These are phyloP conservation scores for Sorex fumeus DNA, from an alignment of 2,113 vertebrate genomes.

Conservation along the genomic window DNA sequence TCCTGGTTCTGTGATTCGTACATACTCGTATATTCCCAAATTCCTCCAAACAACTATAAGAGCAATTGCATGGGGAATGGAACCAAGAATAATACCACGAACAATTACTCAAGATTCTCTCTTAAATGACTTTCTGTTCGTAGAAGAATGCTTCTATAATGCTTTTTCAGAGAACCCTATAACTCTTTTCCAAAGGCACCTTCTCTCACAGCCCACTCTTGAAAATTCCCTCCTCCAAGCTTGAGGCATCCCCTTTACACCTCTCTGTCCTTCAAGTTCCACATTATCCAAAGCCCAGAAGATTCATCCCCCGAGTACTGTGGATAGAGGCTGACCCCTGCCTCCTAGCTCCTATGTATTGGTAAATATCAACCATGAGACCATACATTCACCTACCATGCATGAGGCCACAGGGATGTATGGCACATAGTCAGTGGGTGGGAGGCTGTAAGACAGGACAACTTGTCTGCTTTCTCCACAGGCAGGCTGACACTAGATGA, in stretches of 20 bases:
- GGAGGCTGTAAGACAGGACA: neutral
- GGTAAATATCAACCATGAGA: neutral
- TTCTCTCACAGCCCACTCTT: neutral
- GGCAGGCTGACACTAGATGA: neutral
- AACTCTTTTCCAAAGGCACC: neutral
- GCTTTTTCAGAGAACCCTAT: neutral
- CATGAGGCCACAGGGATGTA: neutral
- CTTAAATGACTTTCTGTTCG: neutral
- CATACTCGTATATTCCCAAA: neutral
- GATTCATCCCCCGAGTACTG: too few species aligned
- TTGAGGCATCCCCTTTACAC: neutral
- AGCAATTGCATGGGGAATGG: neutral
- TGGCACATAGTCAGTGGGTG: neutral
- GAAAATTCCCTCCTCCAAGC: neutral
- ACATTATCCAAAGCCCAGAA: neutral
- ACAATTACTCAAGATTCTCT: neutral
- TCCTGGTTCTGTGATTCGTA: neutral
- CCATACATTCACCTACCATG: neutral
- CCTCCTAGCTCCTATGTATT: neutral
- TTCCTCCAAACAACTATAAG: neutral
- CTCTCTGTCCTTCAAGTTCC: neutral
- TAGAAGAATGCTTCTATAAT: neutral
- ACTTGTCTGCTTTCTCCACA: neutral
- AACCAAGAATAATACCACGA: neutral
- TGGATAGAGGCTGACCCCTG: neutral